Percentiles rank a stretch among this genome's conserved stretches.
Conservation (phyloP, 2,797 vertebrate species). For the Setipinna tenuifilis region DNA sequence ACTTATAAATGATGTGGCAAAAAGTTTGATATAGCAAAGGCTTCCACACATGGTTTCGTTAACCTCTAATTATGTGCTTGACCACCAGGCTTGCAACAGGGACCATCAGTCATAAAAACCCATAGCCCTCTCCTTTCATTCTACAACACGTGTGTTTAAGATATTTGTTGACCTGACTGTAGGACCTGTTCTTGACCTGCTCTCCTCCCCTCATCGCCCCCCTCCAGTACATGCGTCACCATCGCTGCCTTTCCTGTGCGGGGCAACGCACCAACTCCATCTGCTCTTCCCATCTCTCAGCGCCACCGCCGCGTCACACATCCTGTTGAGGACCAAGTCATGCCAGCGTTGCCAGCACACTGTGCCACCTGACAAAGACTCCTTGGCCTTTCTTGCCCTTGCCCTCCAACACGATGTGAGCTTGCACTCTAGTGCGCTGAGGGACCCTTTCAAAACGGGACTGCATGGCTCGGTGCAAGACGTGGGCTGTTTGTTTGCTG, state of each 20-base stretch:
- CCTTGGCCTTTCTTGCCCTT: neutral
- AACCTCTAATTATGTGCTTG: neutral
- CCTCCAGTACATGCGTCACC: constrained; percentile 42
- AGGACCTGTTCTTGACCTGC: constrained; percentile 7
- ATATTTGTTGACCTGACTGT: constrained; percentile 1
- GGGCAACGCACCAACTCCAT: constrained; percentile 39
- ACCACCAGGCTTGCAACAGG: neutral
- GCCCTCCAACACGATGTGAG: neutral
- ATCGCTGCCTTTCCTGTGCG: constrained; percentile 43
- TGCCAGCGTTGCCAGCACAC: neutral
- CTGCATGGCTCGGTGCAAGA: neutral
- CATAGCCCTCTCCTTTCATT: neutral
- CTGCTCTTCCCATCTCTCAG: constrained; percentile 43
- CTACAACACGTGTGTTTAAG: neutral
- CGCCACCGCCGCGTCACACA: constrained; percentile 6
- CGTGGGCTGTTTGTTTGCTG: constrained; percentile 4
- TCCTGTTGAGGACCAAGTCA: neutral
- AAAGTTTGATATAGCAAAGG: neutral
- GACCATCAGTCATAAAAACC: neutral
- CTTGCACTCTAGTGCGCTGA: neutral
- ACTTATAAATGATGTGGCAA: neutral
- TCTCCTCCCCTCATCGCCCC: constrained; percentile 40
- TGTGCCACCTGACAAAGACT: constrained; percentile 15
- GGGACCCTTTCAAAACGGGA: neutral
- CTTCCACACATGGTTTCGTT: neutral